These are phyloP conservation scores for Lepidurus arcticus DNA, from an alignment of 1,140 invertebrate species.

Conservation along the genomic window DNA sequence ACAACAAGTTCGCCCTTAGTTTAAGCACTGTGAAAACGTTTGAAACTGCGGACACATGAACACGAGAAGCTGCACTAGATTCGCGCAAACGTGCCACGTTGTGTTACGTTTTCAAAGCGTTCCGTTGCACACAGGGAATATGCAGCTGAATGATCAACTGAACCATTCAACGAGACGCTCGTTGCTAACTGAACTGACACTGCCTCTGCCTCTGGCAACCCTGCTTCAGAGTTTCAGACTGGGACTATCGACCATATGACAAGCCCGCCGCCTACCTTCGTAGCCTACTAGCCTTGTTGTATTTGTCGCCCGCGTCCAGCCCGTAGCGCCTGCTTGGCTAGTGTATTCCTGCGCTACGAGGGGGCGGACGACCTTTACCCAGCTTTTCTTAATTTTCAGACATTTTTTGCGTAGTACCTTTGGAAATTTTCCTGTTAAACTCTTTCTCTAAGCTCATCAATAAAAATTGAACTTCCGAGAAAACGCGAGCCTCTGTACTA, in stretches of 20 bases:
- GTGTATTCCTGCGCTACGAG: not conserved
- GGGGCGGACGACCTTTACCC: conserved; percentile 10
- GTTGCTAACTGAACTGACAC: conserved; percentile 8
- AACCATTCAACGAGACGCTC: not conserved
- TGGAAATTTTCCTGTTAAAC: too few relatives aligned
- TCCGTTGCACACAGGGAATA: not conserved
- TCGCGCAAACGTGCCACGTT: not conserved
- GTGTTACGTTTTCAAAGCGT: not conserved
- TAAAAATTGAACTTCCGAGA: too few relatives aligned
- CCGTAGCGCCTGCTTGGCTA: not conserved
- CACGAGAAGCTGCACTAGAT: not conserved
- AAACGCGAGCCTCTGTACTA: not conserved
- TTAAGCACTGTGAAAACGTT: not conserved
- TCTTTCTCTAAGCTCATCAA: too few relatives aligned
- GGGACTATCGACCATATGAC: not conserved
- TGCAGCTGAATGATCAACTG: not conserved
- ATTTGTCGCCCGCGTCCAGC: not conserved
- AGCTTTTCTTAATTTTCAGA: not conserved
- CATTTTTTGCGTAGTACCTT: too few relatives aligned
- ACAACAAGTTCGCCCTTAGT: too few relatives aligned
- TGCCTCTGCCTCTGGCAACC: conserved; percentile 17
- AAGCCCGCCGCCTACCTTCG: not conserved
- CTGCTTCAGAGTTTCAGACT: not conserved
- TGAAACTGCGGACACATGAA: not conserved
- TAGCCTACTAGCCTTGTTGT: not conserved